Base-by-base conservation (phyloP, 2,888 invertebrate species). In the Drosophila nr. perissopoda region DNA sequence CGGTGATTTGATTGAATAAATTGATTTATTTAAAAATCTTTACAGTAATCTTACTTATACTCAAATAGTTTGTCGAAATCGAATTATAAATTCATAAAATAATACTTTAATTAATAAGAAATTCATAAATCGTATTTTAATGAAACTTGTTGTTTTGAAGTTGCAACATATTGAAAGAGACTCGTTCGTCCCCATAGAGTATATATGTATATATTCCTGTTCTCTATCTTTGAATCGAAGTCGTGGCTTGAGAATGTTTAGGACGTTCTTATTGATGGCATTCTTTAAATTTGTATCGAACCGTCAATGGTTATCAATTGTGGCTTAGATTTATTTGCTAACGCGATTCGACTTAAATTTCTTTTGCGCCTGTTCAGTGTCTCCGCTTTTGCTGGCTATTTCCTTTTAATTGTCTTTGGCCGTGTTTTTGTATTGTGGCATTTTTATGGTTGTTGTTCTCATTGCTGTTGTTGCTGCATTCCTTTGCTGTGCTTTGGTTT, bases 401-500 rank as follows among this genome's bases (percentile, higher is more conserved):
- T 64, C 21, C 56, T 69, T 76, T 74, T 74, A 64, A 57, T 58
- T 64, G 57, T 53, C 64, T 62, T 68, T 79, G 49, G 38, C 52
- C 63, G 79, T 81, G 77, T 68, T 64, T 67, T 89, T 85, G 71
- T 81, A 21, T 58, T 58, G 69, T 64, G 70, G 83, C 49, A 70
- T 58, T 73, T 74, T 59, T 88, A 72, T 57, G 67, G 63, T 53
- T 59, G 54, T 62, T 56, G 60, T 48, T 56, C 21, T 72, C 70
- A 21, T 69, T 66, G 54, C 42, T 66, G 52, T 69, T 87, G 66
- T 76, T 85, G 70, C 40, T 61, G 76, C 79, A 88, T 89, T 85
- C 88, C 83, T 80, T 90, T 42, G 57, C 42, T 31, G n/a, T 57
- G 57, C 40, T 57, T 72, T 72, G 82, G 71, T 86, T 83, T 83